Base-by-base conservation (phyloP, 2,797 vertebrate genomes). In the Lagodon rhomboides region DNA sequence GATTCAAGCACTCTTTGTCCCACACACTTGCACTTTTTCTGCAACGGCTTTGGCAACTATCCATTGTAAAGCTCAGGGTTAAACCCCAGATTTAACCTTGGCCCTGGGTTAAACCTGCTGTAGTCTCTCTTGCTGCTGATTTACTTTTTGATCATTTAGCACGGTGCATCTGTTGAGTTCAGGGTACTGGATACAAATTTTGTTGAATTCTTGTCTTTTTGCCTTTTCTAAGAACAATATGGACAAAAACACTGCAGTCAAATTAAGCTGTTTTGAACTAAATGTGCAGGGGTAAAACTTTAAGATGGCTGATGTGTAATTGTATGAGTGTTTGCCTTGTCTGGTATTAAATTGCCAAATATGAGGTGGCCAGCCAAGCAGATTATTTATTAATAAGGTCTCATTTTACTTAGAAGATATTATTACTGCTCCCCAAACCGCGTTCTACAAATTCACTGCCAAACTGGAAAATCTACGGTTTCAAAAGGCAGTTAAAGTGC, bases 41-140 rank as follows among this genome's bases (percentile, higher is more conserved):
- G 22, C 51, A 58, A 38, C 30, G 44, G 6, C 13, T 51, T 41
- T 61, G 54, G 27, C 18, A 55, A 15, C 41, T 41, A 11, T 66
- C 27, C 7, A 30, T 18, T 0, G 1, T 53, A 20, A 56, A 68
- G 38, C 49, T 56, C 25, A 0, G 46, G 34, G 68, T 73, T 73
- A 27, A 73, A 61, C 49, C 55, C 17, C 8, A 41, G 43, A 43
- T 74, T 74, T 58, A 80, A 43, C 54, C 44, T 51, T 22, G 18
- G 3, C 56, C 23, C 18, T 11, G 34, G 59, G 16, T 58, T 58
- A 58, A 80, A 68, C 16, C 23, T 74, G 30, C 43, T 44, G 12
- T 44, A 44, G 43, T 16, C 12, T 44, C 47, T 66, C 22, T 43
- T 2, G 9, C 49, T 13, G 15, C 6, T 25, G 50, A 41, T 46